Evolutionary conservation across 2,888 invertebrate species (phyloP), one percentile per base, ranked within the genome.

Genomic region (Pardosa pseudoannulata): DNA sequence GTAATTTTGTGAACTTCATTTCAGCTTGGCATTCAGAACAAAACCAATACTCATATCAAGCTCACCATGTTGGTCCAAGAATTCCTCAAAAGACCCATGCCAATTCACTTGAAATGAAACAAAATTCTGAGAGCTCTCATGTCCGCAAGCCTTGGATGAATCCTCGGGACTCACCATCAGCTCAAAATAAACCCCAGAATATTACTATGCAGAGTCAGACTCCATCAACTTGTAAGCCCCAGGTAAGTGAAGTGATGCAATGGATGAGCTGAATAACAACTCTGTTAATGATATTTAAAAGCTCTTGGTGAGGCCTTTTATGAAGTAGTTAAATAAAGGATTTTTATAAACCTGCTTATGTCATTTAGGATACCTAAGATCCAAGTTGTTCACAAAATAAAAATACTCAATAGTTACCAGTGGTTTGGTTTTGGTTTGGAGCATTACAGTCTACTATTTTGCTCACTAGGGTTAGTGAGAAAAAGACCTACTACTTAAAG

Each of bases 11-110:
- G n/a, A n/a, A n/a, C n/a, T n/a, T n/a, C n/a, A 27, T 80, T 71
- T 31, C 23, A 85, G 83, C 78, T 31, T 85, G 83, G 83, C 67
- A 56, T 41, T 28, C 78, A 31, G 83, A 85, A 23, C 78, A 85
- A 56, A 85, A 68, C 65, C 83, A 72, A 6, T 75, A 78, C 29
- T n/a, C 78, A n/a, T 73, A 85, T 71, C 75, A 39, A 16, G 23
- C 39, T 6, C 68, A 81, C 50, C 16, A 7, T 36, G 13, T 19
- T 78, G 78, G 68, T 19, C 78, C 32, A 19, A 70, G 83, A 72
- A 71, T 78, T 36, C 83, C 72, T n/a, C 32, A 73, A 9, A 78
- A 85, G 39, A 56, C 6, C 31, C 83, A 71, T 6, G 29, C 73
- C 23, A 78, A 56, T 56, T 19, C 75, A 50, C 32, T 67, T 39